A percentile compares a stretch with the other conserved stretches of the same genome.
Evolutionary conservation across 2,113 vertebrate genomes (phyloP).

Genomic region (Scophthalmus maximus): DNA sequence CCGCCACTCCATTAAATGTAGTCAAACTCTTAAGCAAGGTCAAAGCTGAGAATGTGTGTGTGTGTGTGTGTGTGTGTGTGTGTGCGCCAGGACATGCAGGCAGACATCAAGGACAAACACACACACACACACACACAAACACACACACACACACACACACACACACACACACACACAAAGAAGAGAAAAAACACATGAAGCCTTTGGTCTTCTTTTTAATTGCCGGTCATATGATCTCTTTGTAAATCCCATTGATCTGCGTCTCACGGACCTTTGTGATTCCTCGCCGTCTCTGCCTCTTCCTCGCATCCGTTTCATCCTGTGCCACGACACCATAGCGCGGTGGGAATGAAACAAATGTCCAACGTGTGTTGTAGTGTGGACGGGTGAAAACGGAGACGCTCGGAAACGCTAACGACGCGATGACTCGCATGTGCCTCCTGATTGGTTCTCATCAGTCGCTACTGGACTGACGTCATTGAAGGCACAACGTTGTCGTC

Average conservation of each 20-base stretch:
- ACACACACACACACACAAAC: slow-evolving; percentile 7
- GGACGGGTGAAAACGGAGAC: too few species aligned
- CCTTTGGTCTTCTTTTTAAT: slow-evolving; percentile 53
- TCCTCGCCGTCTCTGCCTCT: neutral
- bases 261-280: slow-evolving; percentile 26
- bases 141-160: too few species aligned
- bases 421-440: too few species aligned
- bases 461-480: too few species aligned
- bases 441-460: too few species aligned
- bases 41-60: slow-evolving; percentile 41
- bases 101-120: slow-evolving; percentile 55
- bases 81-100: slow-evolving; percentile 12
- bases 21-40: slow-evolving; percentile 45
- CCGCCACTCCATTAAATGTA: slow-evolving; percentile 22
- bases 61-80: slow-evolving; percentile 23
- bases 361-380: too few species aligned
- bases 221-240: slow-evolving; percentile 46
- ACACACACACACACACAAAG: slow-evolving; percentile 6
- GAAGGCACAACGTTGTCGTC: too few species aligned
- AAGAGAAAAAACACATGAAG: slow-evolving; percentile 9
- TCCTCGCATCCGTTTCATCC: neutral
- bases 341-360: too few species aligned
- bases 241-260: slow-evolving; percentile 54
- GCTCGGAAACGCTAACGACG: too few species aligned
- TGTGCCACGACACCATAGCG: neutral